Evolutionary conservation across 2,888 invertebrate genomes (phyloP).

Genomic region (Adelphocoris suturalis): DNA sequence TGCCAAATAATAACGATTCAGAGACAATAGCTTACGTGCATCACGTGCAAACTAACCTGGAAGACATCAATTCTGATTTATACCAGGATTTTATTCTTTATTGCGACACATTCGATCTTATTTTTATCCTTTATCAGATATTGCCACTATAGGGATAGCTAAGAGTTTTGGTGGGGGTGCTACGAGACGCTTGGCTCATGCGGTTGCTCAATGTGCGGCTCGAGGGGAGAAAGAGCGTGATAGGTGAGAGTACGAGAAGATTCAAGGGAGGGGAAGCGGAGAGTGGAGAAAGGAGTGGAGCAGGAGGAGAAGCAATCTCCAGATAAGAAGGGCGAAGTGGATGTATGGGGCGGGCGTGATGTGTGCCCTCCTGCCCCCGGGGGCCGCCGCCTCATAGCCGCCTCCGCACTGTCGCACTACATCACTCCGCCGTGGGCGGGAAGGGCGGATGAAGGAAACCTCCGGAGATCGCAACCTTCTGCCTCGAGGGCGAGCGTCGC

Average conservation of each 20-base stretch:
- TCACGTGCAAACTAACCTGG: no score
- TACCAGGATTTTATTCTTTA: no score
- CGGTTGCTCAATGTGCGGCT: neutral
- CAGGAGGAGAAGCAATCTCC: slow-evolving; percentile 56
- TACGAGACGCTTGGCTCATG: neutral
- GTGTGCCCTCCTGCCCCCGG: slow-evolving; percentile 53
- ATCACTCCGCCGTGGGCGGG: slow-evolving; percentile 12
- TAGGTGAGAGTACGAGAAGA: no score
- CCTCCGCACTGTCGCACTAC: slow-evolving; percentile 55
- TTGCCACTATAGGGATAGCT: neutral
- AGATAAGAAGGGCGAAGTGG: slow-evolving; percentile 64
- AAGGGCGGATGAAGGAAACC: slow-evolving; percentile 21
- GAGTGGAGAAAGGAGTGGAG: neutral
- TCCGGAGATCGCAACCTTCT: slow-evolving; percentile 16
- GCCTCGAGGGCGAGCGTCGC: neutral
- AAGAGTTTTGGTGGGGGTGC: neutral
- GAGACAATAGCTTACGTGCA: no score
- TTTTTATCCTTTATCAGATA: no score
- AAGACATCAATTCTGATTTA: no score
- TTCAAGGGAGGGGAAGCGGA: no score
- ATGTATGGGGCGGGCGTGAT: slow-evolving; percentile 61
- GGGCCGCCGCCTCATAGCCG: slow-evolving; percentile 49
- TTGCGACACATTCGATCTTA: no score
- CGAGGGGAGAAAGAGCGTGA: neutral
- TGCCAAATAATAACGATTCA: no score